Conservation (phyloP, 1,140 invertebrate genomes). For the Ptiloglossa arizonensis region DNA sequence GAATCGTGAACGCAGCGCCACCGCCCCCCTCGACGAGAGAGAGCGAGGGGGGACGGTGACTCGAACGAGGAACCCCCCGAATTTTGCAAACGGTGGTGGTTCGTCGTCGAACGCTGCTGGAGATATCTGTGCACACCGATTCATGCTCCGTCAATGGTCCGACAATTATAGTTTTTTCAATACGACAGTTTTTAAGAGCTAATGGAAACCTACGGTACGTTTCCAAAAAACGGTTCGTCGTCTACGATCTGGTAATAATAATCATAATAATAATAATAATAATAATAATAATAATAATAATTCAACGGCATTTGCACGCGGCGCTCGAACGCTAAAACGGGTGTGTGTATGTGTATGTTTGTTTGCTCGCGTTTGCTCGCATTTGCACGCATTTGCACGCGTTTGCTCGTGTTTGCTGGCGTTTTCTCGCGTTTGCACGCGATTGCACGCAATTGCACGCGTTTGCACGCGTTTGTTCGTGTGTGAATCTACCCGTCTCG, state of each 20-base stretch:
- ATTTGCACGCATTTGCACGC: no score
- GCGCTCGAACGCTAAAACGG: conserved; percentile 26
- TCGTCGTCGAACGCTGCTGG: no score
- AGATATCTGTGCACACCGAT: conserved; percentile 45
- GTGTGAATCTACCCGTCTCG: no score
- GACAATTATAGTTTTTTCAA: conserved; percentile 39
- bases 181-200: conserved; percentile 44
- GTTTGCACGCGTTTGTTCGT: no score
- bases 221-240: background rate
- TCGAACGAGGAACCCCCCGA: no score
- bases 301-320: conserved; percentile 2
- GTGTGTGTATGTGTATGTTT: background rate
- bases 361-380: background rate
- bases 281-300: no score
- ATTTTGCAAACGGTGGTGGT: no score
- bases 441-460: no score
- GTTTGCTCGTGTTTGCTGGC: no score
- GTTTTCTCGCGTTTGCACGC: no score
- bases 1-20: conserved; percentile 45
- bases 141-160: conserved; percentile 50
- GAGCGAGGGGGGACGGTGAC: conserved; percentile 2
- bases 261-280: no score
- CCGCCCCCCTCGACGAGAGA: no score
- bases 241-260: conserved; percentile 33
- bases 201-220: conserved; percentile 19